phyloP scores from a whole-genome alignment of 2,113 vertebrate genomes.

The Catharus minimus region DNA sequence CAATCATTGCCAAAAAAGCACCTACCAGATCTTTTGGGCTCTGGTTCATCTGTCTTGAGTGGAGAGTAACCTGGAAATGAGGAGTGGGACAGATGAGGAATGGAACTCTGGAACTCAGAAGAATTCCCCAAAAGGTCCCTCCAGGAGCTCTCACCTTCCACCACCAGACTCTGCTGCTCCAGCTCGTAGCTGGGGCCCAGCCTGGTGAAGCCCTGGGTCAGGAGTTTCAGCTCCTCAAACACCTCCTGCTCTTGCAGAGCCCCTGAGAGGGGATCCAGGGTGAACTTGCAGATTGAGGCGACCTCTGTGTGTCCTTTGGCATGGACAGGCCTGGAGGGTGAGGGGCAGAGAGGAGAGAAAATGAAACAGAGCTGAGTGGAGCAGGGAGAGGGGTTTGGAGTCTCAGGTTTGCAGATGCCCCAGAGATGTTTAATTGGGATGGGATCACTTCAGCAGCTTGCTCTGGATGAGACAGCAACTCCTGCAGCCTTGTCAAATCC shows the following conservation, averaged over 20 bases:
- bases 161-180: constrained; percentile 60
- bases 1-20: background rate
- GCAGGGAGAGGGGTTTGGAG: background rate
- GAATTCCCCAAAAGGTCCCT: background rate
- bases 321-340: constrained; percentile 33
- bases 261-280: background rate
- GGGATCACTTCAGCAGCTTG: background rate
- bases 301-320: constrained; percentile 41
- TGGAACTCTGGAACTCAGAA: background rate
- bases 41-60: background rate
- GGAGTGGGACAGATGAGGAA: background rate
- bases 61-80: constrained; percentile 64
- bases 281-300: constrained; percentile 58
- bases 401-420: background rate
- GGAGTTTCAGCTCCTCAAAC: constrained; percentile 57
- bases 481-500: background rate
- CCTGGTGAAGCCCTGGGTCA: constrained; percentile 48
- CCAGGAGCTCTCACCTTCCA: constrained; percentile 68
- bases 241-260: constrained; percentile 11
- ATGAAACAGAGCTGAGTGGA: background rate
- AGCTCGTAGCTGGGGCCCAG: constrained; percentile 67
- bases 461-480: background rate
- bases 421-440: background rate
- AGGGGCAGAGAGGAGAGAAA: background rate
- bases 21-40: constrained; percentile 37